Percentiles rank a stretch among this genome's conserved stretches.
These are phyloP conservation scores for Paraescarpia echinospica DNA, from an alignment of 1,140 invertebrate genomes.

Conservation along the genomic window DNA sequence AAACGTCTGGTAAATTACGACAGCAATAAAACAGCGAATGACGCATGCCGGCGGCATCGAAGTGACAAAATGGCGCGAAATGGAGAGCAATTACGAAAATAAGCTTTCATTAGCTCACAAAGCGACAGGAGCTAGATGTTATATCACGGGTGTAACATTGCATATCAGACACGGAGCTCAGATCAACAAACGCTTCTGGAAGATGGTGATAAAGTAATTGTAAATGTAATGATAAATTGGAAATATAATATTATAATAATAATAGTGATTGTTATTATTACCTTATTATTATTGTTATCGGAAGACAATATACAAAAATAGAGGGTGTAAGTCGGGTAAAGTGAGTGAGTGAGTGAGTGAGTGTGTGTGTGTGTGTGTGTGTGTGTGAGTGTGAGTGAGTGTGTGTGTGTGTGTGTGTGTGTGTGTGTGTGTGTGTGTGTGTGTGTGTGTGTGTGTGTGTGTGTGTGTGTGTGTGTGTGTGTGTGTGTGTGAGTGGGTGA, in stretches of 20 bases:
- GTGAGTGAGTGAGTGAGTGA: conserved; percentile 22
- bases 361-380: background rate
- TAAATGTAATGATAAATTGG: too few relatives aligned
- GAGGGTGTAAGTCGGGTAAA: too few relatives aligned
- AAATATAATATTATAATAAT: too few relatives aligned
- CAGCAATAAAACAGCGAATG: background rate
- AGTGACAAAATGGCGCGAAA: background rate
- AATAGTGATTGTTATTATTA: background rate
- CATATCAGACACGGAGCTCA: background rate
- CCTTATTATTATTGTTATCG: background rate
- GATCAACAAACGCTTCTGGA: background rate
- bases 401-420: conserved; percentile 22
- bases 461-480: conserved; percentile 31
- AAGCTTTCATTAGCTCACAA: background rate
- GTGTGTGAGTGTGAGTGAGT: conserved; percentile 25
- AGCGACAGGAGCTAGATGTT: background rate
- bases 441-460: conserved; percentile 28
- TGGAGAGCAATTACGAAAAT: background rate
- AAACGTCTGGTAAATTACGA: background rate
- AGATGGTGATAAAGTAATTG: background rate
- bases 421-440: conserved; percentile 20
- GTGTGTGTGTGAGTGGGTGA: conserved; percentile 32
- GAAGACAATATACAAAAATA: too few relatives aligned
- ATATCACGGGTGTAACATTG: background rate
- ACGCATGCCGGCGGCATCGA: background rate